Base-by-base conservation (phyloP, 2,888 invertebrate species). In the Altica lythri region DNA sequence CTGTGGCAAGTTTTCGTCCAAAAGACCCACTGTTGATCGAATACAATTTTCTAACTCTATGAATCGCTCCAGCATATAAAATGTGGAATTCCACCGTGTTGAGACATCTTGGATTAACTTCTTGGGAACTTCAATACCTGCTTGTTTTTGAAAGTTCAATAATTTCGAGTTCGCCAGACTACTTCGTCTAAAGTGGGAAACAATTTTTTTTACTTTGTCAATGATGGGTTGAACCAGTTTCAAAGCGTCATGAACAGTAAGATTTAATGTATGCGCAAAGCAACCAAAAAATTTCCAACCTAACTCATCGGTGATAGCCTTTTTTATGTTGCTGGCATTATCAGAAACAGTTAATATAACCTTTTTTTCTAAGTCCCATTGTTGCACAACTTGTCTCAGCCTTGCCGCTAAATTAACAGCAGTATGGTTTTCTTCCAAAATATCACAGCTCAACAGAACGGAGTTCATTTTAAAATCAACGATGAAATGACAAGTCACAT, bases 41-140 rank as follows among this genome's bases (percentile, higher is more conserved):
- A 68, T 43, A 27, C 52, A 14, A 9, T 65, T 56, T 14, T 59
- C 58, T 30, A 67, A 42, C 29, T 51, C 38, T 2, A 50, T 22
- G 38, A 59, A 55, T 16, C 55, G 10, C 6, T 45, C 9, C 2
- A 65, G 12, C 62, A 65, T 65, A 9, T 49, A 53, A 35, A 44
- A 57, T 19, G 53, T 45, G 10, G 37, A 44, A 29, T 53, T 57
- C 59, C 61, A 64, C 16, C 62, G 42, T n/a, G 65, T 65, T 8
- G 38, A 29, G 3, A 55, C 51, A 46, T 64, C 63, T 45, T 61
- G 62, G 3, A 61, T 16, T 13, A 61, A 30, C 45, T 56, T 60
- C 45, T 58, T 57, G 6, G 59, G 54, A n/a, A 17, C n/a, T 29
- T 40, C 22, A 12, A 8, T 44, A 4, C 35, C 53, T 6, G 12